Percentiles rank a stretch among this genome's conserved stretches.
These are phyloP conservation scores for Agrochola lychnidis DNA, from an alignment of 2,888 invertebrate genomes.

Conservation along the genomic window DNA sequence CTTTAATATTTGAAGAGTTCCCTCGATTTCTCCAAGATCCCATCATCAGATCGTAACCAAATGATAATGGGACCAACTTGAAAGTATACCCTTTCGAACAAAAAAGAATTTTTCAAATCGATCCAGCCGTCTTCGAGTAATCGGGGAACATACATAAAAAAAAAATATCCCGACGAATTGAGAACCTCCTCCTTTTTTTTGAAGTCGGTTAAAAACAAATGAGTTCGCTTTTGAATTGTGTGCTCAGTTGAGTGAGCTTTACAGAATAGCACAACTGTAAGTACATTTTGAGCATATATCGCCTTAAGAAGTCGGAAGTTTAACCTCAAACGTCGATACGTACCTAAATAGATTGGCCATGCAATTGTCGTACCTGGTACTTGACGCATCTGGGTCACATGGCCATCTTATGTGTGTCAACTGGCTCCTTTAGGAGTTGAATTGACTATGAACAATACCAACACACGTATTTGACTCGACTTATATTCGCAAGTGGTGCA, in stretches of 20 bases:
- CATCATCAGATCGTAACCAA: no score
- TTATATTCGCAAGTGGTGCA: neutral
- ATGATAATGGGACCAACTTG: no score
- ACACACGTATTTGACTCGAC: neutral
- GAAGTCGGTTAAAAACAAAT: no score
- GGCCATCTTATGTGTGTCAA: slow-evolving; percentile 36
- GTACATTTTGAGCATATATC: neutral
- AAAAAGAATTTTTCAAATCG: no score
- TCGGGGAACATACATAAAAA: no score
- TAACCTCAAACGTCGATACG: slow-evolving; percentile 27
- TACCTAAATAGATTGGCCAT: slow-evolving; percentile 36
- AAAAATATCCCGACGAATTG: no score
- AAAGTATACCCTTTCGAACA: no score
- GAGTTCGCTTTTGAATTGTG: slow-evolving; percentile 15
- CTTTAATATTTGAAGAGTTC: no score
- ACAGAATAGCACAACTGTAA: neutral
- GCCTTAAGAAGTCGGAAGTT: slow-evolving; percentile 25
- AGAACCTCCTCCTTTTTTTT: no score
- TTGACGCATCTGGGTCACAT: slow-evolving; percentile 47
- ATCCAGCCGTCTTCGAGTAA: no score
- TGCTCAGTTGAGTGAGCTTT: slow-evolving; percentile 1
- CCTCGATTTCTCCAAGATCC: no score
- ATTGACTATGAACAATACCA: slow-evolving; percentile 9
- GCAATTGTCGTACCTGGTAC: slow-evolving; percentile 53
- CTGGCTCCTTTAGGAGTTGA: slow-evolving; percentile 33